Base-by-base conservation (phyloP, 2,888 invertebrate species). In the Bombylius major region DNA sequence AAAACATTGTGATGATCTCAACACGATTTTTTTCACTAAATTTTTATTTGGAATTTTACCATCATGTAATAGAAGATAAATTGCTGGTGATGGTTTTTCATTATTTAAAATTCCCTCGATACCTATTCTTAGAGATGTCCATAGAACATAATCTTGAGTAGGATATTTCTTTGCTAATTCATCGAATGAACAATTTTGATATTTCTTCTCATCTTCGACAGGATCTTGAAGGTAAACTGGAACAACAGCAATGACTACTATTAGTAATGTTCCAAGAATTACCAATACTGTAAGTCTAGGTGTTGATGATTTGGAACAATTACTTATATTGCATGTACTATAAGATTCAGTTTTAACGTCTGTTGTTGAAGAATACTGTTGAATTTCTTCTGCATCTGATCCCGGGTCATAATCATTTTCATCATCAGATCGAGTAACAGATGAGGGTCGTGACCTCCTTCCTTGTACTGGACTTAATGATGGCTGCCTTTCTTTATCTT, bases 21-120 rank as follows among this genome's bases (percentile, higher is more conserved):
- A 1, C 0, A 67, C 70, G 56, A 72, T 69, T 0, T 64, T 58
- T 0, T 57, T 39, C 3, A 70, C 64, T 2, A 72, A 50, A 5
- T 59, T 36, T 23, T 23, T 23, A 4, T 58, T 34, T 3, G 64
- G 47, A 5, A 36, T 5, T 11, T 42, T 32, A 4, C 60, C 61
- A 9, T 65, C 56, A 50, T 70, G 62, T 6, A 69, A n/a, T 39
- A 72, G 65, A 23, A 73, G 57, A 52, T 64, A 70, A 0, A 72
- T 63, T 11, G 60, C 65, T 0, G 71, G 70, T 4, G 61, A 53
- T 0, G 54, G 55, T 4, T 42, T 45, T n/a, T 57, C n/a, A 32
- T 62, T 58, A 53, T 71, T 70, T 1, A 70, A 52, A 23, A 70
- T 61, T 23, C 61, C 53, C 57, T 70, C 68, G 50, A 68, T 60